phyloP scores from a whole-genome alignment of 2,113 vertebrate genomes.

The Rynchops niger region DNA sequence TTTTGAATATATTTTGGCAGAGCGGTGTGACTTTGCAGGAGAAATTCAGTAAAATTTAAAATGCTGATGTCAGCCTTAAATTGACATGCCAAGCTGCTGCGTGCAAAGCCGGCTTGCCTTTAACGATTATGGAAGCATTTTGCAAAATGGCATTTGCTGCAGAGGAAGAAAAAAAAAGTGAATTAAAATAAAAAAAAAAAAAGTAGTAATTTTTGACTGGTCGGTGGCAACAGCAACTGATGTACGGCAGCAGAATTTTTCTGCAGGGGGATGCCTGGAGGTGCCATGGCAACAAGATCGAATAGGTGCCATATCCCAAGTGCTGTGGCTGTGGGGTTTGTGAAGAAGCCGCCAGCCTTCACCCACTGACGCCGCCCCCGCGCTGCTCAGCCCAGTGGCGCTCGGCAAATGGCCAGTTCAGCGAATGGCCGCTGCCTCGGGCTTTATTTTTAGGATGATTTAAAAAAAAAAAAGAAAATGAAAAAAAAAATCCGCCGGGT shows the following conservation, averaged over 20 bases:
- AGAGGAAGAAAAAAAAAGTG: neutral
- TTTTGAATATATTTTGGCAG: neutral
- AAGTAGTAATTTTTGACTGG: neutral
- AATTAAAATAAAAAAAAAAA: neutral
- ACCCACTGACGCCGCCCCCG: neutral
- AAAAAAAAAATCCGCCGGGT: too few relatives aligned
- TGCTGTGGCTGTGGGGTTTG: neutral
- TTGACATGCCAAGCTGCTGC: neutral
- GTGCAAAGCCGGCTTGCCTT: neutral
- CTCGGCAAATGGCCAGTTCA: neutral
- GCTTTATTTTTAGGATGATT: neutral
- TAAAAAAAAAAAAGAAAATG: neutral
- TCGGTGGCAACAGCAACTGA: neutral
- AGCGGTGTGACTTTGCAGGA: neutral
- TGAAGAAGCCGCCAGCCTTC: neutral
- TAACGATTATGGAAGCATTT: neutral
- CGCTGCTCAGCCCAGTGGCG: rapidly evolving
- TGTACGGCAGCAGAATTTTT: neutral
- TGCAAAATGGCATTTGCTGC: neutral
- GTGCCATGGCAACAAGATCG: slow-evolving; percentile 12
- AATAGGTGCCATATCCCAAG: neutral
- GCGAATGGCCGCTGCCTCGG: neutral
- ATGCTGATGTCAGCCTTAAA: neutral
- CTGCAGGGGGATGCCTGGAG: neutral
- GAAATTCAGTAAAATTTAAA: neutral